These are phyloP conservation scores for Drosophila ochracea DNA, from an alignment of 2,888 invertebrate genomes.

Conservation along the genomic window DNA sequence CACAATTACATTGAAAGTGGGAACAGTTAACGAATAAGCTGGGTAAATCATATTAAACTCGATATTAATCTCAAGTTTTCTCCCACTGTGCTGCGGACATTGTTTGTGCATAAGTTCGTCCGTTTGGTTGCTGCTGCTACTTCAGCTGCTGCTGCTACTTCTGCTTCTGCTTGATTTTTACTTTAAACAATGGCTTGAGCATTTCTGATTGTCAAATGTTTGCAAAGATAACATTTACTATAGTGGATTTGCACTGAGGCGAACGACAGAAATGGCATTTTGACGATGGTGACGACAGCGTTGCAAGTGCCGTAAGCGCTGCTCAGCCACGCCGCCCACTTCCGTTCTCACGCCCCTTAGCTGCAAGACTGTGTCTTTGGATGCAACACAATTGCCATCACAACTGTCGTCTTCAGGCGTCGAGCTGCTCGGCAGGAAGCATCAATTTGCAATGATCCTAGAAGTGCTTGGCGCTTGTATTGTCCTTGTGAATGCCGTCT, in stretches of 20 bases:
- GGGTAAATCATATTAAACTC: not conserved
- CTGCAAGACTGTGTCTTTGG: not conserved
- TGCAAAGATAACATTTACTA: constrained; percentile 79
- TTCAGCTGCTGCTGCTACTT: not conserved
- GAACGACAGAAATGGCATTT: constrained; percentile 62
- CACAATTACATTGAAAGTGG: not conserved
- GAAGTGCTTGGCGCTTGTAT: constrained; percentile 69
- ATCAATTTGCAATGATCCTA: constrained; percentile 79
- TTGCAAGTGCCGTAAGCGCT: constrained; percentile 62
- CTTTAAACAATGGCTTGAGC: constrained; percentile 79
- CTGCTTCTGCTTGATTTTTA: constrained; percentile 77
- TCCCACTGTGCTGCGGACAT: constrained; percentile 44
- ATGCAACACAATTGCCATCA: constrained; percentile 60
- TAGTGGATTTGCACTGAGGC: constrained; percentile 70
- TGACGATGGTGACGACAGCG: constrained; percentile 47
- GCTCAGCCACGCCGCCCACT: constrained; percentile 13
- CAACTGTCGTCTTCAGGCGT: constrained; percentile 58
- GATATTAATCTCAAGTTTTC: not conserved
- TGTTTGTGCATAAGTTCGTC: constrained; percentile 47
- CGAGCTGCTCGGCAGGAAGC: constrained; percentile 55
- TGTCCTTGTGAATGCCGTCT: constrained; percentile 57
- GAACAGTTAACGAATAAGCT: not conserved
- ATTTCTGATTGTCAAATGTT: constrained; percentile 81
- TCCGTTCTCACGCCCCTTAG: not conserved
- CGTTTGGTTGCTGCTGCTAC: constrained; percentile 18